These are phyloP conservation scores for Eucera pruinosa DNA, from an alignment of 2,888 invertebrate species.

Conservation along the genomic window DNA sequence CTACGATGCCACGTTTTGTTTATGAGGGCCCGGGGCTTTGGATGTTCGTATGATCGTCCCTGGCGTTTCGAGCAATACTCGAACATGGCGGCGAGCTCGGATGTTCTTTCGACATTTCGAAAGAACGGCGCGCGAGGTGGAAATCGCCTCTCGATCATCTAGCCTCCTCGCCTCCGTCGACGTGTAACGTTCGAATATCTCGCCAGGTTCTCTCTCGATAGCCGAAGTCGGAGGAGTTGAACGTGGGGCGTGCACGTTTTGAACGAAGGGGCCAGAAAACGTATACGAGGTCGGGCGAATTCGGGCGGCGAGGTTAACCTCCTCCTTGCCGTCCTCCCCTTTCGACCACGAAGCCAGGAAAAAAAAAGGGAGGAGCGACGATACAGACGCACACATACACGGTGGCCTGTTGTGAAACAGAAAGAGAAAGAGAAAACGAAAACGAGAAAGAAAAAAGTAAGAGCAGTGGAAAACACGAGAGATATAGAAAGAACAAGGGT, in stretches of 20 bases:
- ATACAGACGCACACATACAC: conserved; percentile 10
- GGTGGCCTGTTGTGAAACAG: neutral
- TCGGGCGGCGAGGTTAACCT: conserved; percentile 50
- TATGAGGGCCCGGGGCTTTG: conserved; percentile 9
- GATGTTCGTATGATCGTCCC: conserved; percentile 8
- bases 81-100: conserved; percentile 60
- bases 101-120: conserved; percentile 55
- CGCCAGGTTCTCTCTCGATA: conserved; percentile 62
- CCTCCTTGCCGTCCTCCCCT: conserved; percentile 24
- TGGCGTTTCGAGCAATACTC: conserved; percentile 35
- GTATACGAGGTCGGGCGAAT: conserved; percentile 30
- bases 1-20: too few species aligned
- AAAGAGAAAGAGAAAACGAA: conserved; percentile 8
- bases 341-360: conserved; percentile 19
- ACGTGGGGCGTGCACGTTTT: conserved; percentile 34
- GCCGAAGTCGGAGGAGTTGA: conserved; percentile 42
- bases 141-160: conserved; percentile 36
- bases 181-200: conserved; percentile 65
- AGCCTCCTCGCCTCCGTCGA: conserved; percentile 36
- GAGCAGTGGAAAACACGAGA: conserved; percentile 15
- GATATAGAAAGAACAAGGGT: conserved; percentile 21
- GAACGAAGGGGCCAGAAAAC: conserved; percentile 33
- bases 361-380: conserved; percentile 12
- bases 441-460: conserved; percentile 7
- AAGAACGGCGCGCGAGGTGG: conserved; percentile 38